These are phyloP conservation scores for Drosophila mojavensis DNA, from an alignment of 1,140 invertebrate species.

Conservation along the genomic window DNA sequence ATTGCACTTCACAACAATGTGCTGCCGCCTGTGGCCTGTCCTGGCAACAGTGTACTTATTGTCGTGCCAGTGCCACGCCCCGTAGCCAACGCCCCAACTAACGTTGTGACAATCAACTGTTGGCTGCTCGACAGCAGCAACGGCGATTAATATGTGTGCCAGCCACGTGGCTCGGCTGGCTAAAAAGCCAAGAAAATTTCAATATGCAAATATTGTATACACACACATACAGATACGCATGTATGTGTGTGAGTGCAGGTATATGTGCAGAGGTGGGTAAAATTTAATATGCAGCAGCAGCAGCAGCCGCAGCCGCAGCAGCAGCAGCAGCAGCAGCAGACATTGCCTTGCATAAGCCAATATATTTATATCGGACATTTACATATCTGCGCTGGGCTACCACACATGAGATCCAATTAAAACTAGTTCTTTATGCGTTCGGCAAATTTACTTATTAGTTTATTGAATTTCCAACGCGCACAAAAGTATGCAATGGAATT, in stretches of 20 bases:
- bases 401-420: background rate
- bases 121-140: constrained; percentile 19
- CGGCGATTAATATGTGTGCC: constrained; percentile 5
- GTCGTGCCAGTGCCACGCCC: constrained; percentile 19
- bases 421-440: background rate
- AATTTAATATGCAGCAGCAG: background rate
- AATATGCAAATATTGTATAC: background rate
- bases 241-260: background rate
- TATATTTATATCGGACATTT: too few relatives aligned
- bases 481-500: constrained; percentile 11
- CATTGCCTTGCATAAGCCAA: too few relatives aligned
- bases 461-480: background rate
- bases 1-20: constrained; percentile 39
- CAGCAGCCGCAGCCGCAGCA: too few relatives aligned
- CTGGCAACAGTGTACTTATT: constrained; percentile 23
- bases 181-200: background rate
- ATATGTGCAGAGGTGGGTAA: background rate
- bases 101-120: constrained; percentile 34
- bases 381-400: background rate
- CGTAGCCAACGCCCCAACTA: constrained; percentile 20
- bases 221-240: background rate
- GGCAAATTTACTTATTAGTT: background rate
- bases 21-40: constrained; percentile 15
- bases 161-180: background rate
- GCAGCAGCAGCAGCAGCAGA: too few relatives aligned